phyloP scores from a whole-genome alignment of 2,888 invertebrate species.

The Theodoxus fluviatilis region DNA sequence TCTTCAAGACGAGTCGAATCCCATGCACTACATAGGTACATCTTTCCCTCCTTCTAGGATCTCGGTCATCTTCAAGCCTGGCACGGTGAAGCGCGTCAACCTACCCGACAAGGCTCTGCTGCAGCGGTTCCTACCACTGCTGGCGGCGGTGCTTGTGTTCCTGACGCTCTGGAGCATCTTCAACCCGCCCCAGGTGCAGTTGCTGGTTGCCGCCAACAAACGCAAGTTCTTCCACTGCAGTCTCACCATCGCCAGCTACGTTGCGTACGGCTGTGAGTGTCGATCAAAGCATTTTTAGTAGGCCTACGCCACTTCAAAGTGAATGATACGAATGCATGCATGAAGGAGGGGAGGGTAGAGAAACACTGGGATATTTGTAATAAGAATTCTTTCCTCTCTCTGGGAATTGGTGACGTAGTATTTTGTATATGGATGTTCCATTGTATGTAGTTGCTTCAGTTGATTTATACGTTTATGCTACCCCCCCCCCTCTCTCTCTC shows the following conservation, averaged over 20 bases:
- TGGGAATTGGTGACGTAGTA: background rate
- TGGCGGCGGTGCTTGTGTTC: constrained; percentile 88
- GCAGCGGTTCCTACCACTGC: constrained; percentile 91
- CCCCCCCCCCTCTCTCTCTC: too few species aligned
- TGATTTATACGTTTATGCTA: too few species aligned
- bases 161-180: constrained; percentile 85
- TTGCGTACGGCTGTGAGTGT: constrained; percentile 79
- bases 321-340: too few species aligned
- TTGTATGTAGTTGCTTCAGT: too few species aligned
- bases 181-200: constrained; percentile 37
- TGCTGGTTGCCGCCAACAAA: constrained; percentile 66
- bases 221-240: constrained; percentile 88
- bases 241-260: constrained; percentile 95
- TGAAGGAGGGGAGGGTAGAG: background rate
- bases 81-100: constrained; percentile 78
- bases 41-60: too few species aligned
- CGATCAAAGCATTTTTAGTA: background rate
- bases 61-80: constrained; percentile 31
- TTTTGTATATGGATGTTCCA: background rate
- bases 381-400: background rate
- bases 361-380: background rate
- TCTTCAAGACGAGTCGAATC: too few species aligned
- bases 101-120: constrained; percentile 89
- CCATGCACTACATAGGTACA: too few species aligned
- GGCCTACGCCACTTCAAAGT: too few species aligned